These are phyloP conservation scores for Helarctos malayanus DNA, from an alignment of 2,797 vertebrate species.

Conservation along the genomic window DNA sequence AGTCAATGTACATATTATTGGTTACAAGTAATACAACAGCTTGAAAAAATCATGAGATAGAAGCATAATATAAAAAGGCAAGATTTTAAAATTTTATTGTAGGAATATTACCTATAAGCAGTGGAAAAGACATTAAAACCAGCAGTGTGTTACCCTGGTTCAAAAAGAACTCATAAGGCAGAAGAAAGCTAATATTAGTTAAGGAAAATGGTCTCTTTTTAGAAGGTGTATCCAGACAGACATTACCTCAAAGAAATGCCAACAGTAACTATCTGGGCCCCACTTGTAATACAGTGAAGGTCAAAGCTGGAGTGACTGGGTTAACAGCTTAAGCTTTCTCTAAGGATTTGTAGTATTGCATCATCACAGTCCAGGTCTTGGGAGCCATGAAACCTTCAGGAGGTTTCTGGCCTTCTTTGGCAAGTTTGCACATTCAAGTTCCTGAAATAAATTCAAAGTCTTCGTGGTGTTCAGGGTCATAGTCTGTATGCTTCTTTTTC, in stretches of 20 bases:
- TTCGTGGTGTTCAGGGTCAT: slow-evolving; percentile 94
- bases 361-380: slow-evolving; percentile 96
- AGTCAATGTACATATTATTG: neutral
- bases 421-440: slow-evolving; percentile 97
- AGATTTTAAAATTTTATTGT: slow-evolving; percentile 85
- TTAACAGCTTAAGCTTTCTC: slow-evolving; percentile 87
- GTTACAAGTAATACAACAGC: slow-evolving; percentile 77
- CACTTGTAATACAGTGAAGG: slow-evolving; percentile 81
- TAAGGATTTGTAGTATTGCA: slow-evolving; percentile 96
- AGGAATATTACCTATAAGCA: slow-evolving; percentile 86
- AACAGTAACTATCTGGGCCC: slow-evolving; percentile 91
- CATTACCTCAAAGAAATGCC: slow-evolving; percentile 85
- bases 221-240: slow-evolving; percentile 84
- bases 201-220: slow-evolving; percentile 86
- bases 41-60: slow-evolving; percentile 77
- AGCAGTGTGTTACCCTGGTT: slow-evolving; percentile 87
- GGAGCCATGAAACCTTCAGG: slow-evolving; percentile 98
- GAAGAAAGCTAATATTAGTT: slow-evolving; percentile 86
- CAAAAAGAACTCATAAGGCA: slow-evolving; percentile 88
- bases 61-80: slow-evolving; percentile 84
- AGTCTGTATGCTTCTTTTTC: slow-evolving; percentile 96
- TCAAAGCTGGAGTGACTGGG: slow-evolving; percentile 85
- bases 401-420: slow-evolving; percentile 95
- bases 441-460: slow-evolving; percentile 98
- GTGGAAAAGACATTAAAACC: slow-evolving; percentile 86